Conservation (phyloP, 2,797 vertebrate species). For the Centropyge bicolor region DNA sequence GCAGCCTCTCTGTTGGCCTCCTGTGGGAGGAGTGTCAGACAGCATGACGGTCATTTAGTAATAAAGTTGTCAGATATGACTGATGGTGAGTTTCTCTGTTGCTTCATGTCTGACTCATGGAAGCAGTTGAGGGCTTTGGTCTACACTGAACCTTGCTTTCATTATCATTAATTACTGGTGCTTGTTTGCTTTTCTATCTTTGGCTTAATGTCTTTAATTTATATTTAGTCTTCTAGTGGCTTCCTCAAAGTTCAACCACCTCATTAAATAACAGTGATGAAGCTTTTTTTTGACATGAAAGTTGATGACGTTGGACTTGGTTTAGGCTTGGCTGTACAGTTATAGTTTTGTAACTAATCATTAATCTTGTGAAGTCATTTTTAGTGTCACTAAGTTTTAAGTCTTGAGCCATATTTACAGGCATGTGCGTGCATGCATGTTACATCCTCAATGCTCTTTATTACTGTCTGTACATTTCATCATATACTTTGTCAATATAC, state of each 20-base stretch:
- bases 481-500: no score
- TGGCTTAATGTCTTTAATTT: background rate
- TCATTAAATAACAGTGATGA: slow-evolving; percentile 15
- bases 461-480: background rate
- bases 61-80: slow-evolving; percentile 37
- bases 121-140: background rate
- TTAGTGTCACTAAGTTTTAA: background rate
- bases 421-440: background rate
- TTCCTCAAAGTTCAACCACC: slow-evolving; percentile 2
- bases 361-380: slow-evolving; percentile 11
- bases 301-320: background rate
- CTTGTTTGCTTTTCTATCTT: slow-evolving; percentile 25
- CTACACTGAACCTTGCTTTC: background rate
- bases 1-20: background rate
- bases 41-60: slow-evolving; percentile 5
- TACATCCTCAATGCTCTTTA: background rate
- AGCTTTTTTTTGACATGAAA: background rate
- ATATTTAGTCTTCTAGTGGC: slow-evolving; percentile 12
- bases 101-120: slow-evolving; percentile 44
- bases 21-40: slow-evolving; percentile 8
- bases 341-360: slow-evolving; percentile 6
- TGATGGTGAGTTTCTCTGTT: slow-evolving; percentile 26
- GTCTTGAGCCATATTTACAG: background rate
- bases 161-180: background rate
- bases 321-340: background rate